Percentiles rank a stretch among this genome's conserved stretches.
Conservation (phyloP, 2,888 invertebrate genomes). For the Psylliodes chrysocephalus region DNA sequence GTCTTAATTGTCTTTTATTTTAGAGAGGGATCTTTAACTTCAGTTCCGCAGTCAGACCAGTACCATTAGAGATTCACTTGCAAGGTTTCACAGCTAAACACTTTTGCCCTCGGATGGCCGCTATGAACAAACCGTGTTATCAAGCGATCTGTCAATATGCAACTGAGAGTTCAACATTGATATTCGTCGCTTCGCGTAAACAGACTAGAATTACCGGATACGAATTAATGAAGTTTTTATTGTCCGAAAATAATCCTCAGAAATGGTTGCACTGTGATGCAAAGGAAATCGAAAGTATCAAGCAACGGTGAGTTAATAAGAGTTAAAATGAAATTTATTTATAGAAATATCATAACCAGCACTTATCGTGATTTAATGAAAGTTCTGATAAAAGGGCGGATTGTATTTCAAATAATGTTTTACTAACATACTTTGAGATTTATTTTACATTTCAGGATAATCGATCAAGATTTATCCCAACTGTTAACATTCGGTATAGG, state of each 20-base stretch:
- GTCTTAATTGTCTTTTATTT: too few species aligned
- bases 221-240: slow-evolving; percentile 91
- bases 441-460: slow-evolving; percentile 61
- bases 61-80: slow-evolving; percentile 87
- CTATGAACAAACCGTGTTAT: slow-evolving; percentile 99
- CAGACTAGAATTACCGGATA: slow-evolving; percentile 97
- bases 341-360: too few species aligned
- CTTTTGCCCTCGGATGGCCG: slow-evolving; percentile 99
- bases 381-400: too few species aligned
- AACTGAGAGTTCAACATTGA: slow-evolving; percentile 87
- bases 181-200: slow-evolving; percentile 95
- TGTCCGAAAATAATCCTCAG: slow-evolving; percentile 91
- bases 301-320: slow-evolving; percentile 69
- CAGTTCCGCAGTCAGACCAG: slow-evolving; percentile 95
- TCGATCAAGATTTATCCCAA: slow-evolving; percentile 91
- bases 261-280: slow-evolving; percentile 94
- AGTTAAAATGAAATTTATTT: too few species aligned
- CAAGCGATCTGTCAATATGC: slow-evolving; percentile 95
- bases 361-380: too few species aligned
- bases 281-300: slow-evolving; percentile 82
- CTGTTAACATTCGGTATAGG: slow-evolving; percentile 97
- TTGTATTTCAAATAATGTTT: too few species aligned
- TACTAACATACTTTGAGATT: neutral
- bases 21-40: slow-evolving; percentile 96
- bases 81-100: slow-evolving; percentile 97